Evolutionary conservation across 2,888 invertebrate genomes (phyloP).

Genomic region (Tetanocera ferruginea): DNA sequence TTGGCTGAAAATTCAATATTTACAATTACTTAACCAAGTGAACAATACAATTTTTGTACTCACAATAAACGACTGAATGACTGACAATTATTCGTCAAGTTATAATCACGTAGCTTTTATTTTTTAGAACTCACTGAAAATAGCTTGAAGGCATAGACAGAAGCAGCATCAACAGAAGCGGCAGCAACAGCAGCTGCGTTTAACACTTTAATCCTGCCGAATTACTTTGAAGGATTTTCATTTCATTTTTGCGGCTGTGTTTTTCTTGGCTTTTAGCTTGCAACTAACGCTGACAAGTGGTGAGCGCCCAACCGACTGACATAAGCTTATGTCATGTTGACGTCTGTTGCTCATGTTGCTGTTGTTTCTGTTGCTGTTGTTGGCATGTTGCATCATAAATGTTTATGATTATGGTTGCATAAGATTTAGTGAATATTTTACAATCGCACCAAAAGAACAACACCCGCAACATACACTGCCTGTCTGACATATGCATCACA

Average conservation of each 20-base stretch:
- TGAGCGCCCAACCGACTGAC: neutral
- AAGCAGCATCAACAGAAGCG: neutral
- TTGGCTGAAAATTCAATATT: slow-evolving; percentile 51
- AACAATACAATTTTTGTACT: slow-evolving; percentile 29
- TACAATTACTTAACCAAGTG: slow-evolving; percentile 61
- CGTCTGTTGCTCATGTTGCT: slow-evolving; percentile 23
- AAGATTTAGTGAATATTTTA: slow-evolving; percentile 54
- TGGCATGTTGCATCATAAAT: slow-evolving; percentile 63
- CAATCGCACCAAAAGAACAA: slow-evolving; percentile 39
- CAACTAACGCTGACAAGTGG: slow-evolving; percentile 7
- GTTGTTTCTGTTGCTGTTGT: slow-evolving; percentile 28
- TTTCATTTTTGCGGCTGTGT: slow-evolving; percentile 18
- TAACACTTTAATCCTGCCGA: slow-evolving; percentile 50
- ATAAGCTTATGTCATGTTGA: slow-evolving; percentile 36
- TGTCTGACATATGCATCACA: too few species aligned
- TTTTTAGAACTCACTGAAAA: slow-evolving; percentile 42
- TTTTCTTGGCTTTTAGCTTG: neutral
- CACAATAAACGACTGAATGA: slow-evolving; percentile 33
- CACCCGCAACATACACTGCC: slow-evolving; percentile 7
- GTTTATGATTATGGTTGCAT: slow-evolving; percentile 68
- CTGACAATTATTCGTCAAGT: slow-evolving; percentile 54
- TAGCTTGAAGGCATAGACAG: slow-evolving; percentile 23
- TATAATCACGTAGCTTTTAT: slow-evolving; percentile 48
- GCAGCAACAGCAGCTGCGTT: slow-evolving; percentile 47
- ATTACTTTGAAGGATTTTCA: slow-evolving; percentile 35